Base-by-base conservation (phyloP, 35 echinoderm and acorn worm genomes). In the Apostichopus japonicus region DNA sequence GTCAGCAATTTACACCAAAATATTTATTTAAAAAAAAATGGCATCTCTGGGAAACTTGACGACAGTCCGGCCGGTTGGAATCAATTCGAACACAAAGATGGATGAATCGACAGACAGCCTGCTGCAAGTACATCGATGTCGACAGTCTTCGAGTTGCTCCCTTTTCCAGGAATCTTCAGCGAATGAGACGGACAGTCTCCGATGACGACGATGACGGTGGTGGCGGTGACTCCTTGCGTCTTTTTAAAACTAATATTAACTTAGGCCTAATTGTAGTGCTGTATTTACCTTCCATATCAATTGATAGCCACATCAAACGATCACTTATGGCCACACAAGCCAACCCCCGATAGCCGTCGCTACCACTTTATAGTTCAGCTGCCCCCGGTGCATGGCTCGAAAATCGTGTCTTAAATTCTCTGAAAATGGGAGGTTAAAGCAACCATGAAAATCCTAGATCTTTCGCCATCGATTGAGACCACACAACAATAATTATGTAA, bases 351-450 rank as follows among this genome's bases (percentile, higher is more conserved):
- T 54, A 56, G 55, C 8, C 54, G 81, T 84, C 81, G 56, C 15
- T 84, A 84, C 56, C 81, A 16, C 81, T 84, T 58, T 84, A 84
- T 84, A 75, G 71, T 61, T 84, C 54, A 56, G 81, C 56, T 58
- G 54, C 19, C 33, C 33, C 14, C 51, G 81, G 17, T 54, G 15
- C 54, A 84, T 84, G 81, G 55, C 56, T 84, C 81, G 54, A 24
- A 23, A 84, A 59, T 84, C 81, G 56, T 84, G 81, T 21, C 81
- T 84, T 58, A 84, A 22, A 57, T 84, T 84, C 33, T 84, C 81
- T 84, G 81, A 57, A 84, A 84, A 84, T 84, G 81, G 81, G 81
- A 84, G 81, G 81, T 84, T 57, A 57, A 84, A 84, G 81, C 81
- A 84, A 84, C 81, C 56, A 84, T 84, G 81, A 84, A 24, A 84